Evolutionary conservation across 2,888 invertebrate species (phyloP).

Genomic region (Mechanitis mazaeus): DNA sequence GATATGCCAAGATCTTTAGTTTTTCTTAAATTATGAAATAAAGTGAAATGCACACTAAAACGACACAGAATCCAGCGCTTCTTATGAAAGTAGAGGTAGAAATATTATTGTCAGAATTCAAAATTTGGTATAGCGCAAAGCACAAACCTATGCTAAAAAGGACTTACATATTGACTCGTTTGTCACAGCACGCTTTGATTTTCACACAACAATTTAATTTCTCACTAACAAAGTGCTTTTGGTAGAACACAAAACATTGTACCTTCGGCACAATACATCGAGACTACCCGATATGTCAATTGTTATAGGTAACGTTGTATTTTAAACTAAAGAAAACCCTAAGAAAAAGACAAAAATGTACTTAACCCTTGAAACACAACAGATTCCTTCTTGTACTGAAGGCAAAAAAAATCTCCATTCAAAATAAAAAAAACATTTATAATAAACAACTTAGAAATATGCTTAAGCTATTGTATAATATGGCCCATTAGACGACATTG

Average conservation of each 20-base stretch:
- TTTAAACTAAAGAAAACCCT: slow-evolving; percentile 30
- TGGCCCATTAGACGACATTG: slow-evolving; percentile 4
- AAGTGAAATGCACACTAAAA: too few relatives aligned
- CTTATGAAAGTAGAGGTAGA: slow-evolving; percentile 9
- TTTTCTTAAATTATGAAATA: too few relatives aligned
- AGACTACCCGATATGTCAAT: slow-evolving; percentile 23
- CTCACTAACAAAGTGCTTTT: slow-evolving; percentile 36
- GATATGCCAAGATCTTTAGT: too few relatives aligned
- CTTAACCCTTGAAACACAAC: slow-evolving; percentile 43
- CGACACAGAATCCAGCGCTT: slow-evolving; percentile 7
- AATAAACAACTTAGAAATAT: slow-evolving; percentile 1
- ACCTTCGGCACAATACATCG: slow-evolving; percentile 18
- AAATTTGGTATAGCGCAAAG: slow-evolving; percentile 58
- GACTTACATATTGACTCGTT: slow-evolving; percentile 70
- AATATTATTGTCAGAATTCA: slow-evolving; percentile 58
- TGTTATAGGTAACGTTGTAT: slow-evolving; percentile 22
- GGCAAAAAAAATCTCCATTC: slow-evolving; percentile 13
- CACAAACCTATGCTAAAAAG: slow-evolving; percentile 54
- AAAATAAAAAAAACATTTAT: slow-evolving; percentile 5
- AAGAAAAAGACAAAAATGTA: slow-evolving; percentile 44
- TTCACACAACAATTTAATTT: slow-evolving; percentile 37
- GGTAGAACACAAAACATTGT: slow-evolving; percentile 18
- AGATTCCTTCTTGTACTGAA: slow-evolving; percentile 10
- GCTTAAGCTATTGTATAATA: slow-evolving; percentile 2
- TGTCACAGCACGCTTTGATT: slow-evolving; percentile 73